A percentile compares a stretch with the other conserved stretches of the same genome.
Evolutionary conservation across 2,113 vertebrate genomes (phyloP).

Genomic region (Mola mola): DNA sequence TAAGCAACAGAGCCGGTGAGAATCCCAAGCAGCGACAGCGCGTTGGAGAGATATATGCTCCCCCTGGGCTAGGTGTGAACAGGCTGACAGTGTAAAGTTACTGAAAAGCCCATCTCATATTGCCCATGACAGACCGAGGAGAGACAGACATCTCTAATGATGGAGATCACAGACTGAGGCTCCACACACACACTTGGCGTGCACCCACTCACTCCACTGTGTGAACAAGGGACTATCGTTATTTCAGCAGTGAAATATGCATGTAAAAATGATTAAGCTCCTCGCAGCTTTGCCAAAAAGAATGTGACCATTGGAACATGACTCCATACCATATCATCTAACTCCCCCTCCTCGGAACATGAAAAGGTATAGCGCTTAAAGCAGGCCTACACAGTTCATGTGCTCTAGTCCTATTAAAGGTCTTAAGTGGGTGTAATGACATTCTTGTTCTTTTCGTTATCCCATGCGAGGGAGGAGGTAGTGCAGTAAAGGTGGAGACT

Average conservation of each 20-base stretch:
- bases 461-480: slow-evolving; percentile 62
- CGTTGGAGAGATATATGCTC: slow-evolving; percentile 58
- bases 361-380: slow-evolving; percentile 56
- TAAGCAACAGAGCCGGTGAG: slow-evolving; percentile 21
- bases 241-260: slow-evolving; percentile 68
- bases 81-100: slow-evolving; percentile 75
- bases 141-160: slow-evolving; percentile 77
- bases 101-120: slow-evolving; percentile 75
- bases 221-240: slow-evolving; percentile 64
- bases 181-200: slow-evolving; percentile 10
- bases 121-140: slow-evolving; percentile 72
- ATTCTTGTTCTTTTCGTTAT: slow-evolving; percentile 74
- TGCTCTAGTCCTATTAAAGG: slow-evolving; percentile 63
- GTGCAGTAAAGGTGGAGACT: slow-evolving; percentile 67
- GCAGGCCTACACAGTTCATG: slow-evolving; percentile 51
- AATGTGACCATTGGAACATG: slow-evolving; percentile 67
- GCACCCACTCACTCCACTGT: slow-evolving; percentile 38
- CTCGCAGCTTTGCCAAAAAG: slow-evolving; percentile 50
- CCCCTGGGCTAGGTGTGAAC: slow-evolving; percentile 76
- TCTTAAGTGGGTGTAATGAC: slow-evolving; percentile 74
- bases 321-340: slow-evolving; percentile 56
- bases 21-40: slow-evolving; percentile 48
- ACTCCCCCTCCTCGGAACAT: slow-evolving; percentile 52
- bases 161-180: slow-evolving; percentile 65
- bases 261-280: slow-evolving; percentile 75